Evolutionary conservation across 2,888 invertebrate genomes (phyloP).

Genomic region (Trissonchulus sp.): DNA sequence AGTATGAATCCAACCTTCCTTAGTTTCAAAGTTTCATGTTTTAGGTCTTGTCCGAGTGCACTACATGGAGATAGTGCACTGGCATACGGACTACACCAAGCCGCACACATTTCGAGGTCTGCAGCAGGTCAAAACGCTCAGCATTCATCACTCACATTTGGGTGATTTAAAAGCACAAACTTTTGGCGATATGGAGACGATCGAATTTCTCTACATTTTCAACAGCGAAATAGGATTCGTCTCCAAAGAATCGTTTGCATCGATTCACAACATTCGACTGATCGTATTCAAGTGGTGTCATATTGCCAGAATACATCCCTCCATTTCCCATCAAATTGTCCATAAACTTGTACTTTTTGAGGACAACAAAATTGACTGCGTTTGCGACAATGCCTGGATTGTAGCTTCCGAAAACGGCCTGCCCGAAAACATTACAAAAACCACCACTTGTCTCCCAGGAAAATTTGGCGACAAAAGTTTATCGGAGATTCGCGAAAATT

Average conservation of each 20-base stretch:
- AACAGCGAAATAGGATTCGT: neutral
- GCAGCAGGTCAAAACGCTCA: constrained; percentile 16
- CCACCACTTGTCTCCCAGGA: neutral
- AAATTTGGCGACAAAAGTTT: neutral
- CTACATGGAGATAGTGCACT: constrained; percentile 16
- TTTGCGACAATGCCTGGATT: constrained; percentile 6
- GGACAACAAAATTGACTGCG: constrained; percentile 12
- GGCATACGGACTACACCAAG: neutral
- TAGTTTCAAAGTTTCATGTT: no score
- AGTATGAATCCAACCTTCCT: no score
- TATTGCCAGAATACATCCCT: neutral
- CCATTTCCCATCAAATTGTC: neutral
- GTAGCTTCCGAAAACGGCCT: neutral
- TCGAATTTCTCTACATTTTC: constrained; percentile 19
- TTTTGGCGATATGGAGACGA: constrained; percentile 15
- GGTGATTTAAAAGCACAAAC: neutral
- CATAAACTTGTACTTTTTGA: neutral
- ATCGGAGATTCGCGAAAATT: neutral
- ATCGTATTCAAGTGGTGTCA: constrained; percentile 19
- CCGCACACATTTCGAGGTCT: constrained; percentile 18
- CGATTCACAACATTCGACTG: constrained; percentile 22
- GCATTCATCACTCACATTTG: constrained; percentile 21
- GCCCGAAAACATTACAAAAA: neutral
- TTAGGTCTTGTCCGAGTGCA: constrained; percentile 12
- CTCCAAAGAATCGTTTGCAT: neutral